Conservation (phyloP, 2,113 vertebrate species). For the Kryptolebias marmoratus region DNA sequence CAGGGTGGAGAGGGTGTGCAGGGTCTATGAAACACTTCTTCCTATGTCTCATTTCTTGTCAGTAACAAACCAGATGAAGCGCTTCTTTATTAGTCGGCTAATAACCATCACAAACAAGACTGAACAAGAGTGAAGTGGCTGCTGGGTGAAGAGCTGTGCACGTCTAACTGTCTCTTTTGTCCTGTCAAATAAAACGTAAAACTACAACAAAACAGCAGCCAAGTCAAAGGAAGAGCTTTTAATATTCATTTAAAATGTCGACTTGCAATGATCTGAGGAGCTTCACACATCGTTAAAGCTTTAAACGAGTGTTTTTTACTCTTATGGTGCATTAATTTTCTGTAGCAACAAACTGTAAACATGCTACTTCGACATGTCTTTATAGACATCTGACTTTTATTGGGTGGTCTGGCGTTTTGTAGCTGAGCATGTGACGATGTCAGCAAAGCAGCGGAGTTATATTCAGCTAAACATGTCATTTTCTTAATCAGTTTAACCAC, state of each 20-base stretch:
- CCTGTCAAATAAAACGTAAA: not conserved
- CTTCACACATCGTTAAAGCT: not conserved
- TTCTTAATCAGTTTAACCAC: not conserved
- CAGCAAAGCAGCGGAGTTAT: slow-evolving; percentile 3
- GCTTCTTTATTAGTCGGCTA: not conserved
- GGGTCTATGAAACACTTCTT: not conserved
- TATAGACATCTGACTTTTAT: slow-evolving; percentile 14
- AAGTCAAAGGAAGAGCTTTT: not conserved
- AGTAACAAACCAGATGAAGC: not conserved
- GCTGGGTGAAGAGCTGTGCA: too few relatives aligned
- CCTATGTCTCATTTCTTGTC: not conserved
- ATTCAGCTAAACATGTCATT: slow-evolving; percentile 17
- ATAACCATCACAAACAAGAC: not conserved
- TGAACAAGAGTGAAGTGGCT: not conserved
- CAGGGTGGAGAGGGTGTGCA: not conserved
- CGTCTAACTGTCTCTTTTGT: not conserved
- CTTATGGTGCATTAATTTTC: not conserved
- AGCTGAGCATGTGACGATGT: slow-evolving; percentile 15
- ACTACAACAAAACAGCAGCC: not conserved
- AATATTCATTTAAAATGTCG: not conserved
- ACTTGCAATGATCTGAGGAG: not conserved
- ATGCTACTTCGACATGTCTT: not conserved
- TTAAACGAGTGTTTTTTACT: not conserved
- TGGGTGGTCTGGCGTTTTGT: slow-evolving; percentile 13
- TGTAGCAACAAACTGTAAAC: not conserved